Evolutionary conservation across 2,113 vertebrate genomes (phyloP).

Genomic region (Miniopterus natalensis): DNA sequence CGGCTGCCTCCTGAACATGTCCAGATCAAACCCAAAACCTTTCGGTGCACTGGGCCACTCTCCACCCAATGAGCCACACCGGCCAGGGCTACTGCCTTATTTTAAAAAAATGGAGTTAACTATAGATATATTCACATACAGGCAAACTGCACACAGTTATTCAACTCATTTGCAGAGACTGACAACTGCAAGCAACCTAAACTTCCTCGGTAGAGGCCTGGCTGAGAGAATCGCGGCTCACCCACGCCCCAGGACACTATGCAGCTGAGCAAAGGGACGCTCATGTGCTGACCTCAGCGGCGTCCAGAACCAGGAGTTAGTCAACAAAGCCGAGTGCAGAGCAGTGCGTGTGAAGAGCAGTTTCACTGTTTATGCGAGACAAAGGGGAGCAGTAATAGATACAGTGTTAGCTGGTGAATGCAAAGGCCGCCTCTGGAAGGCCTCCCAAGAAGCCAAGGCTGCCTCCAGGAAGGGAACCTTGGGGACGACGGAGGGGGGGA

Average conservation of each 20-base stretch:
- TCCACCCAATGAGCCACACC: neutral
- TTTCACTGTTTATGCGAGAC: neutral
- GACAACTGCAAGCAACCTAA: neutral
- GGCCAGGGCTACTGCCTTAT: neutral
- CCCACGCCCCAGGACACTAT: neutral
- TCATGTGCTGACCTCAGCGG: rapidly evolving
- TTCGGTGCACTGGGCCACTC: neutral
- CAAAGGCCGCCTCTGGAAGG: neutral
- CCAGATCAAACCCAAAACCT: neutral
- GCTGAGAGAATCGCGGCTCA: rapidly evolving
- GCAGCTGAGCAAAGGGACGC: neutral
- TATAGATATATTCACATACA: neutral
- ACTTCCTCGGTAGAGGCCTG: rapidly evolving
- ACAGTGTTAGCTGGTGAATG: neutral
- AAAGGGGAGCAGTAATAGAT: neutral
- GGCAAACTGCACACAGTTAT: neutral
- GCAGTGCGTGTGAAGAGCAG: neutral
- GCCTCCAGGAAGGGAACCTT: neutral
- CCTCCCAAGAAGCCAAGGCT: neutral
- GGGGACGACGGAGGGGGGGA: no score
- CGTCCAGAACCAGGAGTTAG: neutral
- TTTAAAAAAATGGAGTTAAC: neutral
- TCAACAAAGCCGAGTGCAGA: neutral
- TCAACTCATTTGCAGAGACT: neutral
- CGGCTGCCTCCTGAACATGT: no score